Evolutionary conservation across 2,888 invertebrate genomes (phyloP).

Genomic region (Globia sparganii): DNA sequence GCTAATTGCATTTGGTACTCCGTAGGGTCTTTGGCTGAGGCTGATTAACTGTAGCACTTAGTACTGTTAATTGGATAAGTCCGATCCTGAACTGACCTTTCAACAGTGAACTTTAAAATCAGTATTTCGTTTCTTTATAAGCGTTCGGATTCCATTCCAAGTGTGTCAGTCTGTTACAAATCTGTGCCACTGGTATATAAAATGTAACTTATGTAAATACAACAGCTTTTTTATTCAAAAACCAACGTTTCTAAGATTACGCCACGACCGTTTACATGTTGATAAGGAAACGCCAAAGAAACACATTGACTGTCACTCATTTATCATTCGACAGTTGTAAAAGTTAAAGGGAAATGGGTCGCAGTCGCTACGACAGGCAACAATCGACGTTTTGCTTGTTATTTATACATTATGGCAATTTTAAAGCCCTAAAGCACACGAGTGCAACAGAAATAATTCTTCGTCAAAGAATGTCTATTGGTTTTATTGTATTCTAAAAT

Average conservation of each 20-base stretch:
- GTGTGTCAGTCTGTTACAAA: slow-evolving; percentile 37
- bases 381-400: slow-evolving; percentile 34
- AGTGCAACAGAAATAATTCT: slow-evolving; percentile 18
- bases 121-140: slow-evolving; percentile 36
- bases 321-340: slow-evolving; percentile 30
- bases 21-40: neutral
- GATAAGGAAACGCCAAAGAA: slow-evolving; percentile 33
- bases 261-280: slow-evolving; percentile 20
- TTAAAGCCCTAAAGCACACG: slow-evolving; percentile 24
- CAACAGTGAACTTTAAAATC: slow-evolving; percentile 18
- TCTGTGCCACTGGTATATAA: slow-evolving; percentile 20
- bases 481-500: slow-evolving; percentile 23
- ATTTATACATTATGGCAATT: slow-evolving; percentile 30
- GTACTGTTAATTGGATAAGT: neutral
- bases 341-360: slow-evolving; percentile 42
- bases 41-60: neutral
- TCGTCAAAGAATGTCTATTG: slow-evolving; percentile 14
- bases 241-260: slow-evolving; percentile 13
- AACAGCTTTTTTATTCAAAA: slow-evolving; percentile 37
- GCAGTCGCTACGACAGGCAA: slow-evolving; percentile 8
- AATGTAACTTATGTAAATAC: slow-evolving; percentile 42
- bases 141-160: slow-evolving; percentile 22
- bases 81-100: slow-evolving; percentile 3
- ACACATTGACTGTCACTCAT: slow-evolving; percentile 21
- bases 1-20: neutral